Evolutionary conservation across 2,797 vertebrate species (phyloP), one percentile per base, ranked within the genome.

Genomic region (Semotilus atromaculatus): DNA sequence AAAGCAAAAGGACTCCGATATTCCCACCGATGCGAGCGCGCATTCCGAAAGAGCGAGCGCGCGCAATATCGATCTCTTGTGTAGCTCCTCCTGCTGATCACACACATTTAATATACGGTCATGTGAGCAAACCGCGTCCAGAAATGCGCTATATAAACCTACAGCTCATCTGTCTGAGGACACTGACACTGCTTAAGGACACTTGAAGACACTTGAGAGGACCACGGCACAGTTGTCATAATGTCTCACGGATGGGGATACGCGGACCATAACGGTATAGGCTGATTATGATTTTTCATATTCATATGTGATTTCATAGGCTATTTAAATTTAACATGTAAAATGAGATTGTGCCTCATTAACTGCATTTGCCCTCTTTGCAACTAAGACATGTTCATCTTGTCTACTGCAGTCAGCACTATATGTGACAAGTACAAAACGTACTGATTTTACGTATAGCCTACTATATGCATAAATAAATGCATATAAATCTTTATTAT

Each of bases 231-330:
- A 86, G 66, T 79, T 86, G 74, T 86, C 64, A 91, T 78, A 7
- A 95, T 96, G 95, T 87, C 94, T 91, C 86, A 90, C 8, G 86
- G 62, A 80, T 96, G 95, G 95, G 95, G 95, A 93, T 96, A 96
- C 91, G 94, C 81, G 77, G 21, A 82, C 1, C 2, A 89, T 77
- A 95, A 96, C 90, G 95, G 95, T 43, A 38, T 96, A 93, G 95
- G 95, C 29, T 64, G 76, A 80, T 31, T 66, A 43, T 40, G 11
- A 53, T 75, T 81, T 71, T 51, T 34, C 58, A 26, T 23, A 80
- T 68, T 13, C 23, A 62, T 40, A 86, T 55, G 29, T 80, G 58
- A 76, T 78, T 55, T 3, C 3, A 26, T 31, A 13, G 38, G 8
- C 10, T 77, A 19, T 45, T 11, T 66, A 7, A 21, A 31, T 66